These are phyloP conservation scores for Vimba vimba DNA, from an alignment of 2,113 vertebrate species.

Conservation along the genomic window DNA sequence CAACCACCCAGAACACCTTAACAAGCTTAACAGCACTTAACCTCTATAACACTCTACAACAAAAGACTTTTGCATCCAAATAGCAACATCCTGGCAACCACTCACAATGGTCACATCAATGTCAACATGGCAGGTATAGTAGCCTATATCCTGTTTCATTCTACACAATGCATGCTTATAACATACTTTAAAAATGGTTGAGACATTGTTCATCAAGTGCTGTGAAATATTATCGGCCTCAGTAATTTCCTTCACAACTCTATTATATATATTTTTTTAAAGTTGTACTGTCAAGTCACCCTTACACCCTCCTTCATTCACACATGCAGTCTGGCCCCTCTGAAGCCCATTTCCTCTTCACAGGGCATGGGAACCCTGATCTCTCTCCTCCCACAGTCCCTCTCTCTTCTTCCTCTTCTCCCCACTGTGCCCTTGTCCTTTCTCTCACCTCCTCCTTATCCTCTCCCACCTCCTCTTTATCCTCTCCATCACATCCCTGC, in stretches of 20 bases:
- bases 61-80: too few relatives aligned
- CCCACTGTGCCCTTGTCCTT: conserved; percentile 71
- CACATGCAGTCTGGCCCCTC: conserved; percentile 64
- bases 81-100: too few relatives aligned
- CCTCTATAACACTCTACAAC: too few relatives aligned
- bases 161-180: too few relatives aligned
- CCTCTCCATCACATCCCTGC: conserved; percentile 48
- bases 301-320: conserved; percentile 43
- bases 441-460: conserved; percentile 57
- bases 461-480: conserved; percentile 60
- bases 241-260: neutral
- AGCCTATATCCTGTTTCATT: neutral
- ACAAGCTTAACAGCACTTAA: too few relatives aligned
- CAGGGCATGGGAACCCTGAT: conserved; percentile 81
- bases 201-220: neutral
- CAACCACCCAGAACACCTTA: too few relatives aligned
- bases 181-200: neutral
- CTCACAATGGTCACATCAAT: too few relatives aligned
- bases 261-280: neutral
- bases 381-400: conserved; percentile 40
- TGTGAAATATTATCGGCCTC: neutral
- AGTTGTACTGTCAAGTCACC: neutral
- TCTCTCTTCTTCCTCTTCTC: conserved; percentile 64
- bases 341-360: conserved; percentile 78
- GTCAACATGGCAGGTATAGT: too few relatives aligned